These are phyloP conservation scores for Megathymus violae DNA, from an alignment of 1,140 invertebrate genomes.

Conservation along the genomic window DNA sequence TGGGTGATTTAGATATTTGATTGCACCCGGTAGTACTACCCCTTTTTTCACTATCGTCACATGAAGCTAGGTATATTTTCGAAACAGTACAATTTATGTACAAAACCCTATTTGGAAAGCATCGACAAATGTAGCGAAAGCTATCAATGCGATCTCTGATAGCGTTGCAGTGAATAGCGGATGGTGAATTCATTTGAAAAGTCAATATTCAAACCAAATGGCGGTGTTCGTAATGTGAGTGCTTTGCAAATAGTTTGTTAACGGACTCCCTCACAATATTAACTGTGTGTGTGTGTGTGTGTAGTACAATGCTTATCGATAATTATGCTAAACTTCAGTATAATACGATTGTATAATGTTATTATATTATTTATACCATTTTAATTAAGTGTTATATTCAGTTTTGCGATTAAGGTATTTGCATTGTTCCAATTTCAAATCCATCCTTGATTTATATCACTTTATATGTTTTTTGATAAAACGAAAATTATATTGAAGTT, in stretches of 20 bases:
- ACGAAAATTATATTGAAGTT: too few relatives aligned
- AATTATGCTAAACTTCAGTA: background rate
- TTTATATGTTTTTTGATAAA: too few relatives aligned
- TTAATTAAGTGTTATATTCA: too few relatives aligned
- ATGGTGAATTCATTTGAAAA: constrained; percentile 22
- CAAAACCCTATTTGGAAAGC: background rate
- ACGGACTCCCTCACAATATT: background rate
- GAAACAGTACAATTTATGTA: background rate
- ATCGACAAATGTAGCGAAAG: background rate
- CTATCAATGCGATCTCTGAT: background rate
- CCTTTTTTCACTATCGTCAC: too few relatives aligned
- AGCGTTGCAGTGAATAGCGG: constrained; percentile 2
- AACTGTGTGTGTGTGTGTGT: too few relatives aligned
- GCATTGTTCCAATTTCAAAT: too few relatives aligned
- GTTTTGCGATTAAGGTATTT: too few relatives aligned
- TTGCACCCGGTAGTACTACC: too few relatives aligned
- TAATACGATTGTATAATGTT: too few relatives aligned
- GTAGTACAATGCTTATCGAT: constrained; percentile 18
- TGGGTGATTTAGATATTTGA: too few relatives aligned
- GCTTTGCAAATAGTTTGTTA: constrained; percentile 21
- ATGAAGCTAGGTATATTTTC: background rate
- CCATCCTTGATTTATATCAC: too few relatives aligned
- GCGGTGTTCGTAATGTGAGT: constrained; percentile 24
- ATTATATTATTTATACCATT: too few relatives aligned
- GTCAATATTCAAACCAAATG: constrained; percentile 28